Base-by-base conservation (phyloP, 2,113 vertebrate genomes). In the Zootoca vivipara region DNA sequence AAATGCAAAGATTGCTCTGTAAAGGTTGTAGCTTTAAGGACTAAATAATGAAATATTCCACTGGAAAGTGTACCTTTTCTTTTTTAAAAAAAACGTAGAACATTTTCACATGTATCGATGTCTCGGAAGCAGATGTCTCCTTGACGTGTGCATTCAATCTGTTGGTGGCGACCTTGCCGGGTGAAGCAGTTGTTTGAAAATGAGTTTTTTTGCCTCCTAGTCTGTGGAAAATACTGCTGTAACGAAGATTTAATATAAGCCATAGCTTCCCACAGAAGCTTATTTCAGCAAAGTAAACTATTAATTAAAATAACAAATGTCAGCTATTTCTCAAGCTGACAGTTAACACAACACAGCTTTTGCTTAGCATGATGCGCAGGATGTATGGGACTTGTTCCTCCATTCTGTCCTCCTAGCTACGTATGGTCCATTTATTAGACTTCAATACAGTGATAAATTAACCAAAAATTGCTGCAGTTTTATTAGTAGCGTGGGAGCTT, bases 271-370 rank as follows among this genome's bases (percentile, higher is more conserved):
- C 90, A 85, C 87, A 96, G 93, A 94, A 94, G 96, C 96, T 97
- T 96, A 95, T 97, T 97, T 97, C 96, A 97, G 97, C 97, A 97
- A 95, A 96, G 96, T 96, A 96, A 97, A 97, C 96, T 96, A 97
- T 97, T 97, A 97, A 97, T 97, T 97, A 97, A 96, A 97, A 97
- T 97, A 97, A 97, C 95, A 96, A 97, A 97, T 96, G 97, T 97
- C 97, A 97, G 97, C 97, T 96, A 89, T 96, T 97, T 97, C 86
- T 52, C 93, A 95, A 91, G 92, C 95, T 97, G 97, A 97, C 97
- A 97, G 96, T 92, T 96, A 97, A 96, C 95, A 96, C 93, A 92
- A 93, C 69, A 73, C 95, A 95, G 95, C 95, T 97, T 96, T 97
- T 96, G 93, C 96, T 96, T 97, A 95, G 96, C 90, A 90, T 95